Base-by-base conservation (phyloP, 1,140 invertebrate species). In the Temnothorax curvispinosus region DNA sequence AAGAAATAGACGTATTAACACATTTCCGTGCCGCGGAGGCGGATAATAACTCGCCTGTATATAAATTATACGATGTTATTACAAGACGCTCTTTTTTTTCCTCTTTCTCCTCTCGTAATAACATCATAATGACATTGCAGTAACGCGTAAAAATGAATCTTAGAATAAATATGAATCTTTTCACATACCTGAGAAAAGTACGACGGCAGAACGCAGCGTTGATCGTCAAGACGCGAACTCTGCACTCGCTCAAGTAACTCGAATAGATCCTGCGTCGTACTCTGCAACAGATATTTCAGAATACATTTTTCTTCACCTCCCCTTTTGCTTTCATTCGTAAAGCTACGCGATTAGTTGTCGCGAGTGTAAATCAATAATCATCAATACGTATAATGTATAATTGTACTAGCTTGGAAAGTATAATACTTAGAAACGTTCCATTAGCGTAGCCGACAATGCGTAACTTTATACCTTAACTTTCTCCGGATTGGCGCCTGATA, bases 151-250 rank as follows among this genome's bases (percentile, higher is more conserved):
- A 6, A 54, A 6, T 54, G 18, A 54, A n/a, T 54, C 5, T 54
- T 54, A 50, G 13, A 15, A 50, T 50, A 54, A 41, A 13, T 82
- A 60, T 13, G 4, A 60, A 82, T 47, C 11, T 54, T 50, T 4
- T 38, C 8, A 9, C 96, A 96, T 96, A 98, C 98, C 97, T 98
- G 98, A 93, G 97, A 97, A 94, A 98, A 98, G 95, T 98, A 98
- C 18, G 98, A 96, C 65, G 98, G 98, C 89, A 99, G 96, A 84
- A 98, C 98, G 94, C 98, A 99, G 95, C 99, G 97, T 96, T 99
- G 99, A 96, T 99, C 98, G 93, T 99, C 98, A 92, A 99, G 95
- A 64, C 99, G 96, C 80, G 98, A 98, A 96, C 98, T 98, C 96
- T 99, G 98, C 77, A 99, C 97, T 94, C 97, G 96, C 94, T 99